Percentiles rank a stretch among this genome's conserved stretches.
These are phyloP conservation scores for Bujurquina vittata DNA, from an alignment of 2,113 vertebrate genomes.

Conservation along the genomic window DNA sequence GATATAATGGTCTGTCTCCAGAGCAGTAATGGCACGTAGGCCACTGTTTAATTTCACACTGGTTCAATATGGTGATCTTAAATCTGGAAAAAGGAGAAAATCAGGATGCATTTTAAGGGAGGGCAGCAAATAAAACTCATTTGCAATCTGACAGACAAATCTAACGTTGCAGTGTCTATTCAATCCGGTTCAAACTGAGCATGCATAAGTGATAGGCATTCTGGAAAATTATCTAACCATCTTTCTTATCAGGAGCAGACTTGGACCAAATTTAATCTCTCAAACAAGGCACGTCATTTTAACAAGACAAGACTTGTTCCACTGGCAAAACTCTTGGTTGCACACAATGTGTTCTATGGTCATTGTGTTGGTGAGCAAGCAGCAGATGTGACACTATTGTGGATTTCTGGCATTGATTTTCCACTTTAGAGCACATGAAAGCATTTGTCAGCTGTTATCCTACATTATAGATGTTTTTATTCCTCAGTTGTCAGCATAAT, in stretches of 20 bases:
- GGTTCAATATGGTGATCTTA: background rate
- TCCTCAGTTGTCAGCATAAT: conserved; percentile 25
- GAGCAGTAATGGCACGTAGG: background rate
- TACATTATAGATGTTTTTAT: conserved; percentile 16
- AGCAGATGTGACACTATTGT: conserved; percentile 42
- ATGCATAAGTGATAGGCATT: conserved; percentile 31
- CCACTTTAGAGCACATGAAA: conserved; percentile 22
- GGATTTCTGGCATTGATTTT: conserved; percentile 32
- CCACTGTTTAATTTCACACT: background rate
- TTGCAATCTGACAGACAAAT: background rate
- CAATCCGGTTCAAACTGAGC: conserved; percentile 2
- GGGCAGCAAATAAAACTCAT: background rate
- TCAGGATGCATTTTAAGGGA: background rate
- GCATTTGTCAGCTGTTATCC: conserved; percentile 12
- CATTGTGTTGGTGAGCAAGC: conserved; percentile 39
- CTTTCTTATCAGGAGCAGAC: conserved; percentile 51
- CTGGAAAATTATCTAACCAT: conserved; percentile 60
- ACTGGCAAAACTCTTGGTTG: conserved; percentile 19
- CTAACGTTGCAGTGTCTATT: background rate
- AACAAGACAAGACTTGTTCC: conserved; percentile 6
- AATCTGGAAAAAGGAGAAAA: background rate
- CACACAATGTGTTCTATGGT: background rate
- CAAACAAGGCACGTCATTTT: conserved; percentile 30
- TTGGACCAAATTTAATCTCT: conserved; percentile 55
- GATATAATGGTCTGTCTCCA: background rate